Evolutionary conservation across 1,140 invertebrate genomes (phyloP), one percentile per base, ranked within the genome.

Genomic region (Helicoverpa zea): DNA sequence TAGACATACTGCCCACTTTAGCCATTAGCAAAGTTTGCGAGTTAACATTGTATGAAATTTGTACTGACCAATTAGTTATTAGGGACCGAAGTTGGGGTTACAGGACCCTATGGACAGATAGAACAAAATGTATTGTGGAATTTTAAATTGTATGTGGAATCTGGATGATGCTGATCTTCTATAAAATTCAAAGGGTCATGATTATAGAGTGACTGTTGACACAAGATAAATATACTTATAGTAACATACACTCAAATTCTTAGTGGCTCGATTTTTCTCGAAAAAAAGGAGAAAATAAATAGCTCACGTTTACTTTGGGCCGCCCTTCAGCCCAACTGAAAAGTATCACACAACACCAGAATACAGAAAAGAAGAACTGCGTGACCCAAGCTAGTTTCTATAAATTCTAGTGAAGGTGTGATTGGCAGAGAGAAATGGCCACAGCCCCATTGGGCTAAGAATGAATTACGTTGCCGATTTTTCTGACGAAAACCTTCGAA

Each of bases 391-490:
- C 70, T 18, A 73, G 29, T 73, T 73, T 73, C 61, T 79, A 79
- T 68, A 79, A 68, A 68, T 56, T 68, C 51, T 58, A 23, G 23
- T 13, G 30, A 58, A 56, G 78, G 43, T 54, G 79, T 80, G 79
- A 75, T 80, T 80, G 79, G 79, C 79, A 75, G 51, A 54, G 79
- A 80, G 49, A 80, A 80, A 80, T 75, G 79, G 73, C 61, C 59
- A 18, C 13, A 49, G 61, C 47, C 30, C 70, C 72, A 47, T 63
- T 58, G 58, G 35, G 72, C 51, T 35, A 66, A 49, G 47, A 75
- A 59, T 66, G 59, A 58, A 66, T 75, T 80, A 66, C 72, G 30
- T 61, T 63, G 47, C 23, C 56, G 54, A 79, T 79, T 79, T 75
- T 80, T 80, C 49, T 66, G 51, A 54, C 23, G 72, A 64, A 75